phyloP scores from a whole-genome alignment of 2,888 invertebrate species.

The Drosophila kanekoi region DNA sequence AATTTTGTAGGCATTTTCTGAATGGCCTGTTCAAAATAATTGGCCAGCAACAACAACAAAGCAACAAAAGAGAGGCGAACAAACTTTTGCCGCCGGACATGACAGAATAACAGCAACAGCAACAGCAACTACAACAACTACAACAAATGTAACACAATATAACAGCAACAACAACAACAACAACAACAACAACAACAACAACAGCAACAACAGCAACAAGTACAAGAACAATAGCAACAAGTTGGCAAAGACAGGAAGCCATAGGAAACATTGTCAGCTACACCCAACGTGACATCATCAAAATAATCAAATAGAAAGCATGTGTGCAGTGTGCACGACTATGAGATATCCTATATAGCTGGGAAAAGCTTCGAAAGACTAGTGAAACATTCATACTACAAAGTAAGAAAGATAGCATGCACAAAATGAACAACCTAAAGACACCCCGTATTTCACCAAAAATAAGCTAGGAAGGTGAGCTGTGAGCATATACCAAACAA shows the following conservation, averaged over 20 bases:
- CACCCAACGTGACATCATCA: constrained; percentile 58
- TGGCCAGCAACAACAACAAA: constrained; percentile 42
- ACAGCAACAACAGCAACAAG: constrained; percentile 23
- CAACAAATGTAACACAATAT: constrained; percentile 54
- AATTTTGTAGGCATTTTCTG: constrained; percentile 37
- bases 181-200: constrained; percentile 18
- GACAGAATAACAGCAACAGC: constrained; percentile 36
- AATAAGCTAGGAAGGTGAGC: background rate
- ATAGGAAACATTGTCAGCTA: constrained; percentile 49
- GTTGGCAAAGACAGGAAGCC: constrained; percentile 63
- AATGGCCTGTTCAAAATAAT: constrained; percentile 49
- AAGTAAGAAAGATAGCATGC: background rate
- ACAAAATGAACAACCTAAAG: background rate
- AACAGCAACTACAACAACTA: constrained; percentile 34
- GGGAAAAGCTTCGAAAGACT: background rate
- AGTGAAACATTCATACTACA: background rate
- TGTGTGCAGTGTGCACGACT: background rate
- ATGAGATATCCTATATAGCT: constrained; percentile 11
- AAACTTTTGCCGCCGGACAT: constrained; percentile 65
- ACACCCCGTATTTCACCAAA: background rate
- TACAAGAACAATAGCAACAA: constrained; percentile 48
- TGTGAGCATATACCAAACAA: too few species aligned
- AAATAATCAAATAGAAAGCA: constrained; percentile 27
- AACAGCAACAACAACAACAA: constrained; percentile 41
- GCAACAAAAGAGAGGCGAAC: constrained; percentile 17